These are phyloP conservation scores for Hemicentrotus pulcherrimus DNA, from an alignment of 35 echinoderm and acorn worm genomes.

Conservation along the genomic window DNA sequence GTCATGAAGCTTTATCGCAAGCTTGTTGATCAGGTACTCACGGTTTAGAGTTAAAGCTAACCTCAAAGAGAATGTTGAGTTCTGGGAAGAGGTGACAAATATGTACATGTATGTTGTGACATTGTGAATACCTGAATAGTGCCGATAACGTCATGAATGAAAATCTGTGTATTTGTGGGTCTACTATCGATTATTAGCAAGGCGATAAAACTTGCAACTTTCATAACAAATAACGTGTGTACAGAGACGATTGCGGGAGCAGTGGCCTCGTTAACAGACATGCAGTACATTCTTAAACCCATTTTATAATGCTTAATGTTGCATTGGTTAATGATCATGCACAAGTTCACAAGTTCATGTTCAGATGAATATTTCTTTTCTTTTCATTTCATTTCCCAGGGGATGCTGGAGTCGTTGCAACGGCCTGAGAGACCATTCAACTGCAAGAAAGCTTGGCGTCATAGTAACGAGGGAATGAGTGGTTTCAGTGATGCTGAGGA, in stretches of 20 bases:
- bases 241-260: not conserved
- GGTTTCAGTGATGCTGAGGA: slow-evolving; percentile 71
- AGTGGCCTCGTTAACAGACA: not conserved
- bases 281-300: not conserved
- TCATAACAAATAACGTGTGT: too few species aligned
- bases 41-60: too few species aligned
- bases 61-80: too few species aligned
- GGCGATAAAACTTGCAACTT: too few species aligned
- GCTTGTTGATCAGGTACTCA: slow-evolving; percentile 62
- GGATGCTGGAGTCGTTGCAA: slow-evolving; percentile 71
- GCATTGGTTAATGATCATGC: not conserved
- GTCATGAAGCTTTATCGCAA: slow-evolving; percentile 66
- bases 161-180: too few species aligned
- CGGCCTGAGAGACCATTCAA: slow-evolving; percentile 77
- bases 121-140: too few species aligned
- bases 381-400: not conserved
- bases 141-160: too few species aligned
- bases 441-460: slow-evolving; percentile 75
- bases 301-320: not conserved
- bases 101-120: too few species aligned
- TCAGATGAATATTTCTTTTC: not conserved
- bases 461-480: slow-evolving; percentile 46
- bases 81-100: too few species aligned
- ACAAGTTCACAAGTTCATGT: not conserved
- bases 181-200: too few species aligned